Evolutionary conservation across 2,888 invertebrate genomes (phyloP).

Genomic region (Tuberolachnus salignus): DNA sequence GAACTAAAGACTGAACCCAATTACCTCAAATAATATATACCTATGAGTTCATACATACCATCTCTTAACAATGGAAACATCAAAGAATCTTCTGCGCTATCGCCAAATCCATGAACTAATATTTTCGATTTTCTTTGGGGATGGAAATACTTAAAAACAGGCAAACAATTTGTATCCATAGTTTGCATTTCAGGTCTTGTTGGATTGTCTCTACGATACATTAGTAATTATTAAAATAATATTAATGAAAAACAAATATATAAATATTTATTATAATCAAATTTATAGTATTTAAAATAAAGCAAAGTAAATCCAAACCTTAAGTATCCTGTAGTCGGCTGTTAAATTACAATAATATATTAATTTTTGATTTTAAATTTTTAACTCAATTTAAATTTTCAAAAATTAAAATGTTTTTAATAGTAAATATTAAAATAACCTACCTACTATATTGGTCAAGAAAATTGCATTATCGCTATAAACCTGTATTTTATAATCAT

Average conservation of each 20-base stretch:
- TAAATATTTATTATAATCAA: neutral
- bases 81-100: conserved; percentile 60
- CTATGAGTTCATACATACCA: conserved; percentile 58
- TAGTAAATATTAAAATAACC: neutral
- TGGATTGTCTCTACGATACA: conserved; percentile 58
- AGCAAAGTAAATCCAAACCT: no score
- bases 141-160: conserved; percentile 60
- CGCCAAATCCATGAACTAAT: conserved; percentile 61
- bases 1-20: no score
- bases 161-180: conserved; percentile 59
- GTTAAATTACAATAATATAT: neutral
- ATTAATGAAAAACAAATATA: neutral
- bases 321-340: no score
- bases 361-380: no score
- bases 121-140: conserved; percentile 60
- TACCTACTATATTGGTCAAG: no score
- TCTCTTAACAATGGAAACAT: conserved; percentile 61
- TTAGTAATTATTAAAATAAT: neutral
- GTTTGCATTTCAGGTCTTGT: conserved; percentile 59
- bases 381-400: no score
- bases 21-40: neutral
- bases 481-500: no score
- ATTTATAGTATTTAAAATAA: neutral
- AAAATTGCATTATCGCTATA: no score
- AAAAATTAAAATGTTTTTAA: no score